phyloP scores from a whole-genome alignment of 1,140 invertebrate genomes.

The Nasonia vitripennis region DNA sequence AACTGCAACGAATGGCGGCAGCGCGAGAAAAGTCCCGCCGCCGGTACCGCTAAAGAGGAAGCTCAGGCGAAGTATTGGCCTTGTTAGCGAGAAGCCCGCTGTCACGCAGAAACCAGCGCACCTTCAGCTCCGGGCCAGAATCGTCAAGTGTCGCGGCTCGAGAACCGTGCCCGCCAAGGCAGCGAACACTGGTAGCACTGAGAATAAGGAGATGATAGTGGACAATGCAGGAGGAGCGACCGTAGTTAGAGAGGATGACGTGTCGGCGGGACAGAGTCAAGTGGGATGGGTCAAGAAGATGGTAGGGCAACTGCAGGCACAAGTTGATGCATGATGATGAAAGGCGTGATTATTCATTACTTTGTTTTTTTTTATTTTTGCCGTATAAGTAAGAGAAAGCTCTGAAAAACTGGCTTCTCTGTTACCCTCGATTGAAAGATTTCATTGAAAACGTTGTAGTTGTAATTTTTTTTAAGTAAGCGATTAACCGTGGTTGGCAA shows the following conservation, averaged over 20 bases:
- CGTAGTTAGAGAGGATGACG: conserved; percentile 60
- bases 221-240: conserved; percentile 39
- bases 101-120: conserved; percentile 66
- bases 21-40: conserved; percentile 61
- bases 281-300: conserved; percentile 73
- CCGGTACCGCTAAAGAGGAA: conserved; percentile 68
- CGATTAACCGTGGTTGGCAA: not conserved
- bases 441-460: conserved; percentile 13
- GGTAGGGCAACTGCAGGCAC: conserved; percentile 70
- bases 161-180: not conserved
- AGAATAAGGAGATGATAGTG: conserved; percentile 10
- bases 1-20: conserved; percentile 45
- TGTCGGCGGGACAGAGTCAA: conserved; percentile 72
- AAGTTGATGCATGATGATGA: conserved; percentile 62
- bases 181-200: not conserved
- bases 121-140: conserved; percentile 56
- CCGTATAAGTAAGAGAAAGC: not conserved
- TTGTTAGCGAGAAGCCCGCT: conserved; percentile 13
- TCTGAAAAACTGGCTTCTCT: not conserved
- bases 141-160: conserved; percentile 43
- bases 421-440: not conserved
- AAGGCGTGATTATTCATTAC: not conserved
- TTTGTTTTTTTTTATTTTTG: conserved; percentile 13
- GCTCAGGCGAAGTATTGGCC: conserved; percentile 14
- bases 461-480: not conserved